Evolutionary conservation across 2,797 vertebrate genomes (phyloP).

Genomic region (Lepilemur septentrionalis): DNA sequence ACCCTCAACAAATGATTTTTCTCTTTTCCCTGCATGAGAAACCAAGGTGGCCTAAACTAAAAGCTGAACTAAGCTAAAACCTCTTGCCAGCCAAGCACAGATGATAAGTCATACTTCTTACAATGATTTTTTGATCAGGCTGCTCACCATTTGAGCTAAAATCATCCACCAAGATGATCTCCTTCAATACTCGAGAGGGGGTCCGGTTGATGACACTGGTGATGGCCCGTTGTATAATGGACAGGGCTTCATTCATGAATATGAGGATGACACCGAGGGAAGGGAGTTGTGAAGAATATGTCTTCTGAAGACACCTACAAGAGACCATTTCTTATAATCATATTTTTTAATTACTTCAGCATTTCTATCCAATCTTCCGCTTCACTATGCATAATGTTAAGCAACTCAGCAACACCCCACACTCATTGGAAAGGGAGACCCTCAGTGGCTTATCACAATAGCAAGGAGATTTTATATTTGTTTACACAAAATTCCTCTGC

Average conservation of each 20-base stretch:
- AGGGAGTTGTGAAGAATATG: conserved; percentile 85
- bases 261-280: conserved; percentile 87
- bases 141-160: conserved; percentile 85
- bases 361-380: not conserved
- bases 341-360: not conserved
- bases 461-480: not conserved
- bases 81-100: not conserved
- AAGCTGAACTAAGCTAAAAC: not conserved
- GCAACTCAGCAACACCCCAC: not conserved
- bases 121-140: not conserved
- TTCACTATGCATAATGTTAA: not conserved
- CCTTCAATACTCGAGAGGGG: conserved; percentile 83
- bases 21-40: not conserved
- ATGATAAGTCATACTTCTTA: not conserved
- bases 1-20: not conserved
- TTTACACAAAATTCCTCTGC: not conserved
- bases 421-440: not conserved
- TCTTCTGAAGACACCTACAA: conserved; percentile 85
- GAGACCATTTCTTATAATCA: conserved; percentile 10
- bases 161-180: conserved; percentile 90
- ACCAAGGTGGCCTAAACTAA: not conserved
- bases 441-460: not conserved
- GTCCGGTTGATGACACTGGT: conserved; percentile 87
- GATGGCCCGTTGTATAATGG: conserved; percentile 86
- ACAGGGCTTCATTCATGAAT: conserved; percentile 89